phyloP scores from a whole-genome alignment of 2,113 vertebrate genomes.

The Promerops cafer region DNA sequence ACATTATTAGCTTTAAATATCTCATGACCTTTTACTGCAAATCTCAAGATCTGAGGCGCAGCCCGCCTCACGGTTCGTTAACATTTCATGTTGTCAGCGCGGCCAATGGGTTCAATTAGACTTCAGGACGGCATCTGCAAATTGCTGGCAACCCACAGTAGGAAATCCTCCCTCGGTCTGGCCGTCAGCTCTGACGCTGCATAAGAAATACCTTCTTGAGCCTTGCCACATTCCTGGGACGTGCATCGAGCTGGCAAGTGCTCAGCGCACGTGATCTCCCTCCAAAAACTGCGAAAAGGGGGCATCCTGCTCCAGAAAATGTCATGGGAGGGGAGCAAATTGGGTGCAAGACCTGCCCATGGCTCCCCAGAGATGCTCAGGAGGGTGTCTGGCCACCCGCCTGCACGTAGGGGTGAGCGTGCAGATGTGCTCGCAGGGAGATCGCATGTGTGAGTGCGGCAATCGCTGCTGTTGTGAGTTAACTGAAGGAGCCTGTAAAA shows the following conservation, averaged over 20 bases:
- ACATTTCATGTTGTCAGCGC: conserved; percentile 48
- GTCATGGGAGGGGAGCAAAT: fast-evolving
- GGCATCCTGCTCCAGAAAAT: background rate
- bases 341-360: background rate
- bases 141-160: conserved; percentile 29
- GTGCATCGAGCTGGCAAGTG: background rate
- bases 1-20: conserved; percentile 61
- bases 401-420: background rate
- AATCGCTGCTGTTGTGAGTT: conserved; percentile 4
- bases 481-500: conserved; percentile 73
- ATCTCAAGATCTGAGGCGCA: conserved; percentile 45
- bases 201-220: background rate
- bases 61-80: conserved; percentile 25
- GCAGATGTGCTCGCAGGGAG: background rate
- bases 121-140: conserved; percentile 13
- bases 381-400: background rate
- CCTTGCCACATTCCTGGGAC: background rate
- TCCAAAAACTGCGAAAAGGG: background rate
- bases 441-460: background rate
- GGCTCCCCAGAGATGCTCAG: background rate
- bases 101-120: conserved; percentile 51
- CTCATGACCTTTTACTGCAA: conserved; percentile 61
- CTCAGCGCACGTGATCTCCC: background rate
- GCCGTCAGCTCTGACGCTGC: background rate
- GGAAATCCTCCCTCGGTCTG: conserved; percentile 31